Percentiles rank a stretch among this genome's conserved stretches.
Conservation (phyloP, 2,113 vertebrate genomes). For the Entomyzon cyanotis region DNA sequence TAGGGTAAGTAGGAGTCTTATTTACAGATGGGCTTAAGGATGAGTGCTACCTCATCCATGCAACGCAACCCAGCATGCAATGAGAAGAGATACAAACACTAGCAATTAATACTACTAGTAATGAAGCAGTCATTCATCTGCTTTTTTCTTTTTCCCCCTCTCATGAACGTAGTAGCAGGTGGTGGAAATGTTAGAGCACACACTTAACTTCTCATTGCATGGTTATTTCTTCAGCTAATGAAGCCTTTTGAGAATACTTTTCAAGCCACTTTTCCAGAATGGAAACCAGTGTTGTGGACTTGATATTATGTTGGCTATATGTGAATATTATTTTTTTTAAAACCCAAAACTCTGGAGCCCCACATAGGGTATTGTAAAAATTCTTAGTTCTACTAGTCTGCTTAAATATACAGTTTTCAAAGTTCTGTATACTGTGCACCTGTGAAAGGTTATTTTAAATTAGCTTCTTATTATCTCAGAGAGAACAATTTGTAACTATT, state of each 20-base stretch:
- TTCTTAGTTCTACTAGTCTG: background rate
- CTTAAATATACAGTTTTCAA: background rate
- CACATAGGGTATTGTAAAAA: background rate
- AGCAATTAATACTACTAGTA: slow-evolving; percentile 1
- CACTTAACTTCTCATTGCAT: background rate
- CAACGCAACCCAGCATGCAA: background rate
- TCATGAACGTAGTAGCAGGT: background rate
- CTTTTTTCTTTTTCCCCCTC: rapidly evolving
- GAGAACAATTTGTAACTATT: background rate
- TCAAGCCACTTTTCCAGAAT: slow-evolving; percentile 25
- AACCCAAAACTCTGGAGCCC: background rate
- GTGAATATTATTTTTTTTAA: background rate
- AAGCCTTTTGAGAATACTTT: slow-evolving; percentile 57
- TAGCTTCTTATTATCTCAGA: background rate
- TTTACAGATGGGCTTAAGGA: background rate
- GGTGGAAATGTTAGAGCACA: slow-evolving; percentile 13
- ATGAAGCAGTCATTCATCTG: background rate
- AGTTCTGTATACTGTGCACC: background rate
- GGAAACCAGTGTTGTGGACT: background rate
- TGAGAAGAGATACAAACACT: background rate
- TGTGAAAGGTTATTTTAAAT: background rate
- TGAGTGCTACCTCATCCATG: background rate
- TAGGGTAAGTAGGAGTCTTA: background rate
- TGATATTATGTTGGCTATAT: background rate
- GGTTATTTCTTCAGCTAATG: slow-evolving; percentile 55